Base-by-base conservation (phyloP, 2,888 invertebrate genomes). In the Xanthorhoe designata region DNA sequence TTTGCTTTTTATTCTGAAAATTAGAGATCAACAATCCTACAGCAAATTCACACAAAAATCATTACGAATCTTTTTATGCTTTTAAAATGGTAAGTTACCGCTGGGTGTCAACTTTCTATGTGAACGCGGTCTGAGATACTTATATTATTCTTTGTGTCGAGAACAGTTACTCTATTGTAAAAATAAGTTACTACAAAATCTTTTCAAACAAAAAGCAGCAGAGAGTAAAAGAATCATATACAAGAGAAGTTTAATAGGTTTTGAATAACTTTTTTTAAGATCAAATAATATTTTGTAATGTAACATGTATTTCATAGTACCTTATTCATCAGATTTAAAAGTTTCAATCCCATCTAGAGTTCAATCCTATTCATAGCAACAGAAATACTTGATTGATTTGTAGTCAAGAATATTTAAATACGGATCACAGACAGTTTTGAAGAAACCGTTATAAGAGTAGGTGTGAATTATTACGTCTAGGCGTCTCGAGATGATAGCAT, bases 101-200 rank as follows among this genome's bases (percentile, higher is more conserved):
- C 15, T 13, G 29, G 24, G 9, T 19, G 6, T 32, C 56, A 4
- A 38, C 17, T 59, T 59, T 54, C 54, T 49, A 17, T 13, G 58
- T 58, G 15, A 66, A n/a, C 51, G 24, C n/a, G n/a, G 18, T 17
- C 29, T 1, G 2, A 54, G 35, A 24, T 50, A 54, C 58, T 45
- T 50, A 53, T 45, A 50, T 45, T 58, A 62, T 62, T 62, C 66
- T 62, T 53, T 59, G 61, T 53, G 58, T 58, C 51, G 52, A 51
- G 38, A 62, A 68, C 68, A 68, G 68, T 68, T 65, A 68, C 55
- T 51, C 62, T 68, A 68, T 68, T 68, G 64, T 68, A 64, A 51
- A 67, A 67, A 57, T 56, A 42, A 64, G 60, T 49, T 64, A 54
- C 57, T 60, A 55, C 50, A 42, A n/a, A 58, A 62, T 53, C 17